phyloP scores from a whole-genome alignment of 1,140 invertebrate genomes.

The Hyles euphorbiae region DNA sequence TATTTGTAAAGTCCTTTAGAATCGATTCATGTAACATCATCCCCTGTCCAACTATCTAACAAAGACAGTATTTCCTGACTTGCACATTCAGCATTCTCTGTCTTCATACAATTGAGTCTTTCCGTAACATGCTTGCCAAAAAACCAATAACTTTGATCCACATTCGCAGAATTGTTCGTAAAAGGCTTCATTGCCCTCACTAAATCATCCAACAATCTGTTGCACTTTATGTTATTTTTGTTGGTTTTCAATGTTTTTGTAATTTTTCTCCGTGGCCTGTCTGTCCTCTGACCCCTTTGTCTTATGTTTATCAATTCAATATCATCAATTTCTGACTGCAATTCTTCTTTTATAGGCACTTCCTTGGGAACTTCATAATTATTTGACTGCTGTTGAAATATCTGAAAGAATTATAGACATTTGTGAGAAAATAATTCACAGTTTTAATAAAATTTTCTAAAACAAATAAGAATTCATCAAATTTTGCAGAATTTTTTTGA shows the following conservation, averaged over 20 bases:
- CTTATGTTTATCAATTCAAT: conserved; percentile 29
- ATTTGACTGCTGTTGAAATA: conserved; percentile 19
- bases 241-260: conserved; percentile 14
- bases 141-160: conserved; percentile 47
- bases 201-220: conserved; percentile 48
- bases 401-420: conserved; percentile 18
- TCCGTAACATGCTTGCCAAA: conserved; percentile 56
- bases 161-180: conserved; percentile 2
- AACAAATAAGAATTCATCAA: too few relatives aligned
- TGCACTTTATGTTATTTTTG: conserved; percentile 34
- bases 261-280: conserved; percentile 37
- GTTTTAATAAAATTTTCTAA: too few relatives aligned
- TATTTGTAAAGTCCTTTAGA: too few relatives aligned
- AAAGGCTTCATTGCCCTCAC: conserved; percentile 46
- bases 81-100: conserved; percentile 44
- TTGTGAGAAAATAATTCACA: neutral
- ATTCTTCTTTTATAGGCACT: conserved; percentile 35
- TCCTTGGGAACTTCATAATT: conserved; percentile 15
- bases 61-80: conserved; percentile 40
- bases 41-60: conserved; percentile 23
- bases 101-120: conserved; percentile 50
- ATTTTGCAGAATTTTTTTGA: too few relatives aligned
- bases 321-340: conserved; percentile 33
- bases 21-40: neutral
- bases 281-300: conserved; percentile 44